Base-by-base conservation (phyloP, 1,140 invertebrate genomes). In the Drosophila tsacasi region DNA sequence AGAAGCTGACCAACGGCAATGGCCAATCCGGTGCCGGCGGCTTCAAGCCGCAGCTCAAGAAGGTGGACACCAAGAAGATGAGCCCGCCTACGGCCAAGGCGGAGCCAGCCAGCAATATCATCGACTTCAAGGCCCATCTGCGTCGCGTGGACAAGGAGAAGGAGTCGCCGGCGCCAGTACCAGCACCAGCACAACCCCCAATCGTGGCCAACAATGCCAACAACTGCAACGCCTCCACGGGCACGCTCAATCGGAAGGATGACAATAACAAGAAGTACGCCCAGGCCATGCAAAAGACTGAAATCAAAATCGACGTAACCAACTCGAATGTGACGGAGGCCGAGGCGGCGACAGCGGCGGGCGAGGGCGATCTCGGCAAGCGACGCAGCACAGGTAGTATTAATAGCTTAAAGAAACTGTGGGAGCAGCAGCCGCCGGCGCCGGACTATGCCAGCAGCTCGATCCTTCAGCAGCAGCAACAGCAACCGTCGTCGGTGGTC, bases 371-470 rank as follows among this genome's bases (percentile, higher is more conserved):
- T 39, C 54, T 77, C 64, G 97, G 97, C 83, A 98, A 98, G 92
- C 94, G 97, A n/a, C 96, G 97, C 55, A 98, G 97, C 92, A 98
- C 97, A 37, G 97, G 97, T 57, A 98, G 97, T 93, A 98, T 99
- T 89, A 98, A 96, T 92, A 98, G 97, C 92, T 94, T 98, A 75
- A 98, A 98, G 91, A 98, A 97, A 93, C 93, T 98, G 27, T 98
- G 98, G 98, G 98, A 93, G 95, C 96, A 92, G 68, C 83, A 83
- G 46, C 73, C 96, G 95, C 87, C 95, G 96, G 84, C 91, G 37
- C 49, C 79, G 49, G 93, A 66, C 92, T 93, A 81, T 93, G 94
- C 89, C 54, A 87, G 79, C 71, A 90, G 84, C 68, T 69, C 69
- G 64, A 72, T 76, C 39, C 57, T 69, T 65, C 78, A 83, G 71